A percentile compares a stretch with the other conserved stretches of the same genome.
Evolutionary conservation across 2,113 vertebrate species (phyloP).

Genomic region (Megaceryle maxima): DNA sequence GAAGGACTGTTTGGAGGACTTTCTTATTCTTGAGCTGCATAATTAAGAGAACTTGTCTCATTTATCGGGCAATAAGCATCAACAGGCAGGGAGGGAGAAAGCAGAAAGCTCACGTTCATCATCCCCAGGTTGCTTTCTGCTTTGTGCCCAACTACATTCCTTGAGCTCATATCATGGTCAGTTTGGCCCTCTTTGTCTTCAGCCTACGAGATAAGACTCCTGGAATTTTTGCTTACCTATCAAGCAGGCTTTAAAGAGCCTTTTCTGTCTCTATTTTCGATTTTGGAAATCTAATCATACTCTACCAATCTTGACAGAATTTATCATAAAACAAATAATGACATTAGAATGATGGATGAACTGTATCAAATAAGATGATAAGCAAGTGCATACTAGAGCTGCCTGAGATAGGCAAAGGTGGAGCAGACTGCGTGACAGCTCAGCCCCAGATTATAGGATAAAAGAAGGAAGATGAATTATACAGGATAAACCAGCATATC

Average conservation of each 20-base stretch:
- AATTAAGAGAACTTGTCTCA: not conserved
- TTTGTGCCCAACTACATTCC: not conserved
- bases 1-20: not conserved
- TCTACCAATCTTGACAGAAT: not conserved
- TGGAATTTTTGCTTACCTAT: not conserved
- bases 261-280: not conserved
- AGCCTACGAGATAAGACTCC: not conserved
- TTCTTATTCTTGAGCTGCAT: not conserved
- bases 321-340: slow-evolving; percentile 35
- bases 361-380: not conserved
- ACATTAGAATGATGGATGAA: not conserved
- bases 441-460: not conserved
- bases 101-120: not conserved
- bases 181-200: not conserved
- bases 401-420: not conserved
- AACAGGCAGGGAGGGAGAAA: not conserved
- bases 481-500: not conserved
- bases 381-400: not conserved
- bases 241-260: not conserved
- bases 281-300: not conserved
- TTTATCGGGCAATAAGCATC: not conserved
- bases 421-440: not conserved
- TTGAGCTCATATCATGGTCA: not conserved
- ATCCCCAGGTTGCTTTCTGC: not conserved
- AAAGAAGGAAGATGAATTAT: not conserved